These are phyloP conservation scores for Solea solea DNA, from an alignment of 2,113 vertebrate genomes.

Conservation along the genomic window DNA sequence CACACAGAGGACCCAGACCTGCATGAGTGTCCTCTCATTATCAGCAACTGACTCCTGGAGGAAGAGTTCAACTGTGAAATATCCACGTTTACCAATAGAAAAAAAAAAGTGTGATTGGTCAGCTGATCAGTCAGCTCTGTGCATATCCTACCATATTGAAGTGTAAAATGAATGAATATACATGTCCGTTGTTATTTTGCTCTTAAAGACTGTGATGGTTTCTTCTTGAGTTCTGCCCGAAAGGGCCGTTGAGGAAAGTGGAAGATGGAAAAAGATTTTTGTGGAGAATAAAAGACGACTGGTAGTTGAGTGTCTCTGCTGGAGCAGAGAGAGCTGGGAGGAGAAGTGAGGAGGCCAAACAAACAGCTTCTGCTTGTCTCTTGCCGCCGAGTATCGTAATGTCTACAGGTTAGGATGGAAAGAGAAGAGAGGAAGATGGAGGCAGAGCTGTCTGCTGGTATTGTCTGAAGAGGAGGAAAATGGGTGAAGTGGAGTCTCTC, in stretches of 20 bases:
- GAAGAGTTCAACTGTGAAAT: not conserved
- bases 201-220: not conserved
- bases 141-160: not conserved
- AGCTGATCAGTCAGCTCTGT: not conserved
- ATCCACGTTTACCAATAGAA: not conserved
- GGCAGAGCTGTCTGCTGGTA: not conserved
- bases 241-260: not conserved
- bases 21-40: constrained; percentile 18
- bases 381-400: constrained; percentile 6
- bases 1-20: constrained; percentile 45
- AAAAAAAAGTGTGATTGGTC: not conserved
- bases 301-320: constrained; percentile 16
- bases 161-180: not conserved
- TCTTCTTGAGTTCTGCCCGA: not conserved
- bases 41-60: constrained; percentile 5
- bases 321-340: constrained; percentile 22
- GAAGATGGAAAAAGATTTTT: constrained; percentile 25
- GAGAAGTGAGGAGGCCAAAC: constrained; percentile 36
- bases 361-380: constrained; percentile 39
- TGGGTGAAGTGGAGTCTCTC: not conserved
- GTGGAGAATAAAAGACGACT: constrained; percentile 6
- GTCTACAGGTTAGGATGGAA: not conserved
- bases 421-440: constrained; percentile 3
- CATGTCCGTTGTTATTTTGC: not conserved
- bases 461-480: not conserved